Percentiles rank a stretch among this genome's conserved stretches.
These are phyloP conservation scores for Trogon surrucura DNA, from an alignment of 2,113 vertebrate genomes.

Conservation along the genomic window DNA sequence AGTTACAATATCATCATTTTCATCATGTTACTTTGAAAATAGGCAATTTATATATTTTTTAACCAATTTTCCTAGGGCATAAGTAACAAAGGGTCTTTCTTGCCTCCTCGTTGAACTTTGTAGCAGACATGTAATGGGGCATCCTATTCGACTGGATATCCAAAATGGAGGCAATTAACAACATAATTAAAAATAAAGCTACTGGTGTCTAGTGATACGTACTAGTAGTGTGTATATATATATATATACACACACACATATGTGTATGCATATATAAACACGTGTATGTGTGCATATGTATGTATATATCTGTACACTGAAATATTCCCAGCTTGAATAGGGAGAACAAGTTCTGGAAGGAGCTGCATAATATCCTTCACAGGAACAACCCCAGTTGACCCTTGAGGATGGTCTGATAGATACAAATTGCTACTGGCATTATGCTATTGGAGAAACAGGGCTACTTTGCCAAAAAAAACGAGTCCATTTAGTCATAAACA, in stretches of 20 bases:
- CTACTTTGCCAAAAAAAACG: slow-evolving; percentile 21
- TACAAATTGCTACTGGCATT: not conserved
- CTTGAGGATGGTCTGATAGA: not conserved
- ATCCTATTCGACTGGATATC: not conserved
- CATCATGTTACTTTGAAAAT: slow-evolving; percentile 5
- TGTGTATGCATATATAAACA: not conserved
- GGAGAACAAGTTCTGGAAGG: not conserved
- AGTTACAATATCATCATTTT: not conserved
- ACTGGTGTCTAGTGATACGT: not conserved
- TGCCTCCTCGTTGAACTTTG: not conserved
- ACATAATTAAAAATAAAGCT: not conserved
- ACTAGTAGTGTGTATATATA: not conserved
- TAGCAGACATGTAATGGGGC: not conserved
- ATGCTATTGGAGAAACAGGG: not conserved
- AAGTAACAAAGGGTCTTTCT: not conserved
- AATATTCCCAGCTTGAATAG: not conserved
- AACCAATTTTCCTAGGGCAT: not conserved
- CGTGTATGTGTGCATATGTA: not conserved
- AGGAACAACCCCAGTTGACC: not conserved
- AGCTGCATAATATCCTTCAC: not conserved
- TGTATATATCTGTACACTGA: not conserved
- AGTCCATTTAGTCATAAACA: slow-evolving; percentile 1
- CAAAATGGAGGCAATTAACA: not conserved
- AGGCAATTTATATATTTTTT: not conserved
- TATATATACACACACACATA: not conserved